Evolutionary conservation across 2,888 invertebrate species (phyloP), one percentile per base, ranked within the genome.

Genomic region (Drosophila paramelanica): DNA sequence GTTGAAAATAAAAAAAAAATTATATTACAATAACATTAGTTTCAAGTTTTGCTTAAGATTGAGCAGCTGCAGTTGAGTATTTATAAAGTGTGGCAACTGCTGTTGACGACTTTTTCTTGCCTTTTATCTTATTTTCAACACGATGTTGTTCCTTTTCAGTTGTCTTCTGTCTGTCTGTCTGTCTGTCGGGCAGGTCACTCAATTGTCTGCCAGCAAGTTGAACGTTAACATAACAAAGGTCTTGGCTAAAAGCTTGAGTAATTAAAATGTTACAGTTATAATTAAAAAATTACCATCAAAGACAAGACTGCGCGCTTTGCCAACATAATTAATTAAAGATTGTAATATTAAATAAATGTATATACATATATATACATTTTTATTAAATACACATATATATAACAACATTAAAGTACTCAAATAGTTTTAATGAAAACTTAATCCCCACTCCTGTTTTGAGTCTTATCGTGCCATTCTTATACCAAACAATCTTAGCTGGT

Each of bases 51-150:
- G 49, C 65, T 33, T 45, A 55, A 47, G 69, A 61, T 55, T 56
- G 57, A 59, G 25, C 51, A 60, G 47, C 31, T 31, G 31, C 60
- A 42, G 45, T 36, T 72, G 20, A 60, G 56, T 57, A 56, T 61
- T 72, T 57, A 60, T 60, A 41, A 67, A 67, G 67, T 72, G 72
- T 71, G 72, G 56, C 56, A 66, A 60, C 51, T 50, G 71, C 41
- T 71, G 53, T 31, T 51, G 0, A 11, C n/a, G 20, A 33, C 14
- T 42, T 39, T 5, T 3, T 39, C 51, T 46, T 42, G 14, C 42
- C 6, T 17, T 31, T 5, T 31, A 31, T 10, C 10, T 31, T 31
- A 2, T 14, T 23, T 14, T 10, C 27, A 10, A 14, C n/a, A 6
- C 46, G 7, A 13, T 39, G 25, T 11, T 46, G 5, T 25, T 11